Evolutionary conservation across 1,140 invertebrate species (phyloP).

Genomic region (Zaprionus tsacasi): DNA sequence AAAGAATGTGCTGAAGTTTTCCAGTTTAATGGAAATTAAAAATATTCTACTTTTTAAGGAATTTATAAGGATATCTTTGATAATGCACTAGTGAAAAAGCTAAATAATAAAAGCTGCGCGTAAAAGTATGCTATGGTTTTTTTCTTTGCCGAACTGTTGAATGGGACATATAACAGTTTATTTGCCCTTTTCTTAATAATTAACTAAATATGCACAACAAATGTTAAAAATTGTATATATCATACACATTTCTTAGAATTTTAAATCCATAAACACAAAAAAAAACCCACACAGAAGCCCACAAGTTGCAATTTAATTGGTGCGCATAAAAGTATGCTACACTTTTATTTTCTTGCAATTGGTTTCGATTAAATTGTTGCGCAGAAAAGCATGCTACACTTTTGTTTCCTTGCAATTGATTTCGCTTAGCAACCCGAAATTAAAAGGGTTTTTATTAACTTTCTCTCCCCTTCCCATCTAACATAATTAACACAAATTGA

Average conservation of each 20-base stretch:
- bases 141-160: not conserved
- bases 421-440: not conserved
- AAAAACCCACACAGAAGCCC: not conserved
- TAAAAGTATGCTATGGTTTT: slow-evolving; percentile 5
- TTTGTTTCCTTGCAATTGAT: not conserved
- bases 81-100: not conserved
- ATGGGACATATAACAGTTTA: no score
- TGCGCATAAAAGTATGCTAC: not conserved
- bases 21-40: not conserved
- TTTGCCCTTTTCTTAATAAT: not conserved
- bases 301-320: not conserved
- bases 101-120: not conserved
- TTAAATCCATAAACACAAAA: not conserved
- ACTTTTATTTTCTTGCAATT: not conserved
- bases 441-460: not conserved
- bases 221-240: not conserved
- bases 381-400: not conserved
- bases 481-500: not conserved
- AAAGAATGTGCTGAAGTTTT: not conserved
- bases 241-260: not conserved
- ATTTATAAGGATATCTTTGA: not conserved
- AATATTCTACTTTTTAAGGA: not conserved
- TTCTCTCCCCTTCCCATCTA: not conserved
- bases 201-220: not conserved
- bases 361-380: not conserved